Conservation (phyloP, 1,140 invertebrate species). For the Lordiphosa stackelbergi region DNA sequence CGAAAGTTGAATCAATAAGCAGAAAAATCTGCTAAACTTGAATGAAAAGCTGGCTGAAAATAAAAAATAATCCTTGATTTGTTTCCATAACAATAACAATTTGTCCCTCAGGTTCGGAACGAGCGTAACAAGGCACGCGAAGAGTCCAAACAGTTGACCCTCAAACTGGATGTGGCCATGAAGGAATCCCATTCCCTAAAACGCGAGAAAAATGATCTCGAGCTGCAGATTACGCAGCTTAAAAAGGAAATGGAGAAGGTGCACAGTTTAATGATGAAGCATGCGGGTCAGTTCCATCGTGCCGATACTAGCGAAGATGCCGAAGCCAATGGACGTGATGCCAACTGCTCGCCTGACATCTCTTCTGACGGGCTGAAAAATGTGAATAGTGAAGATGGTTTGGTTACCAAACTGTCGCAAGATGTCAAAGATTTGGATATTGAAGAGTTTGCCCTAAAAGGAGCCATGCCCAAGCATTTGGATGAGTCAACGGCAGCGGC, state of each 20-base stretch:
- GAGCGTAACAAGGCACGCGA: conserved; percentile 92
- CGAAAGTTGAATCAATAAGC: conserved; percentile 50
- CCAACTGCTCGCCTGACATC: conserved; percentile 71
- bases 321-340: conserved; percentile 68
- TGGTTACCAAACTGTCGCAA: conserved; percentile 66
- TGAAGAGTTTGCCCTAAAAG: conserved; percentile 79
- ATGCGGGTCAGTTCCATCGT: conserved; percentile 82
- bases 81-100: no score
- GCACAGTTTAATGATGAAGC: conserved; percentile 83
- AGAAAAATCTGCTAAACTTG: no score
- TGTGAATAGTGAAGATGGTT: conserved; percentile 77
- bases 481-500: conserved; percentile 57
- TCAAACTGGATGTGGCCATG: conserved; percentile 86
- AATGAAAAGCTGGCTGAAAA: no score
- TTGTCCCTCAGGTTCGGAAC: conserved; percentile 81
- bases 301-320: conserved; percentile 66
- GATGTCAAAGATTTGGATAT: conserved; percentile 79
- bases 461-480: conserved; percentile 80
- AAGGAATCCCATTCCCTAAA: conserved; percentile 88
- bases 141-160: conserved; percentile 88
- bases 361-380: conserved; percentile 77
- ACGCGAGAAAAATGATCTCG: conserved; percentile 88
- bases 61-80: no score
- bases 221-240: conserved; percentile 87
- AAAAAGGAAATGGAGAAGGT: conserved; percentile 89